A percentile compares a stretch with the other conserved stretches of the same genome.
Conservation (phyloP, 1,140 invertebrate species). For the Zophobas morio region DNA sequence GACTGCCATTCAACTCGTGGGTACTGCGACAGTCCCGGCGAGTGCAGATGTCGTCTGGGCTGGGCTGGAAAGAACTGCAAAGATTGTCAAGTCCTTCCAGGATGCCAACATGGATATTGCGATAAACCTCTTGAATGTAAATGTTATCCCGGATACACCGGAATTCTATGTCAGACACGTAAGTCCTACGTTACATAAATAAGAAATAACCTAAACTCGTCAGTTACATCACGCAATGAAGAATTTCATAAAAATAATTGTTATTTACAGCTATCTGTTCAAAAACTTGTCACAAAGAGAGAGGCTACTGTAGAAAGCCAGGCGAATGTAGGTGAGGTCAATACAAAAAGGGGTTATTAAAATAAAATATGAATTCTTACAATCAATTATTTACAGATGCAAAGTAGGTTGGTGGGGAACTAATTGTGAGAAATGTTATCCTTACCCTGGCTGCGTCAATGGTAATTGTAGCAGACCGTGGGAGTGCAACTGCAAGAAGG, state of each 20-base stretch:
- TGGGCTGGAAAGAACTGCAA: conserved; percentile 87
- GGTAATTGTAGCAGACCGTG: conserved; percentile 88
- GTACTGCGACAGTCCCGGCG: conserved; percentile 85
- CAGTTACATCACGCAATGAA: not conserved
- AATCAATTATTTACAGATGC: conserved; percentile 76
- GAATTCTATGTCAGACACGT: conserved; percentile 89
- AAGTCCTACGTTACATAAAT: conserved; percentile 67
- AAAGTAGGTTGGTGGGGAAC: conserved; percentile 89
- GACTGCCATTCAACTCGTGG: conserved; percentile 86
- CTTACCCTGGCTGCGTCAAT: conserved; percentile 89
- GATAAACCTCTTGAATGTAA: conserved; percentile 88
- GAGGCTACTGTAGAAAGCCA: conserved; percentile 88
- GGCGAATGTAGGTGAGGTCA: conserved; percentile 74
- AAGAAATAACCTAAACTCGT: not conserved
- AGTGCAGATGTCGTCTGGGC: conserved; percentile 87
- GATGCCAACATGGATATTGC: conserved; percentile 86
- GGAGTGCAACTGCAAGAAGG: conserved; percentile 88
- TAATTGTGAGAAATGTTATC: conserved; percentile 85
- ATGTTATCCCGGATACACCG: conserved; percentile 89
- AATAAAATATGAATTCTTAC: conserved; percentile 26
- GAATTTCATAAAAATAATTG: not conserved
- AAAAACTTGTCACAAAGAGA: conserved; percentile 84
- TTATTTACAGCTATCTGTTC: conserved; percentile 82
- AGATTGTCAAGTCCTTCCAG: conserved; percentile 84
- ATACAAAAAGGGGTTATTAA: conserved; percentile 21